Conservation (phyloP, 2,888 invertebrate species). For the Griposia aprilina region DNA sequence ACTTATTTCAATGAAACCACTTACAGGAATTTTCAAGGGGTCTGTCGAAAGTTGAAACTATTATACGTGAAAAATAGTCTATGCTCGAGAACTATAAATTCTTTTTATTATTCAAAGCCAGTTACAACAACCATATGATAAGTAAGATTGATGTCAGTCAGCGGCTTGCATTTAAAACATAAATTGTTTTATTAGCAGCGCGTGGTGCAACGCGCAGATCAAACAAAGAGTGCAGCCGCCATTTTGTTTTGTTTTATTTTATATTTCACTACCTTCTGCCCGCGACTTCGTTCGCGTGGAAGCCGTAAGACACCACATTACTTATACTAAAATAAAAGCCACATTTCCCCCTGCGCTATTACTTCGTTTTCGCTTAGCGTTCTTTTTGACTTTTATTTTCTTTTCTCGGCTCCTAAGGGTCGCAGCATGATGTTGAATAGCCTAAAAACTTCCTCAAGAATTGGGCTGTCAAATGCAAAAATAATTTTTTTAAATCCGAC, state of each 20-base stretch:
- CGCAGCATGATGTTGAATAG: background rate
- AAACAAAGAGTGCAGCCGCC: conserved; percentile 22
- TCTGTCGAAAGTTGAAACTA: no score
- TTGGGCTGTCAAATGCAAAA: background rate
- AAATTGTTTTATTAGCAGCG: conserved; percentile 20
- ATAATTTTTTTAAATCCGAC: background rate
- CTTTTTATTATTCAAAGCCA: background rate
- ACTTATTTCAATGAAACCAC: no score
- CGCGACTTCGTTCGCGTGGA: background rate
- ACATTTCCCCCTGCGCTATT: background rate
- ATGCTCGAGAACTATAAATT: background rate
- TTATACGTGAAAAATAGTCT: no score
- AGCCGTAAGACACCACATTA: background rate
- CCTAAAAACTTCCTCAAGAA: background rate
- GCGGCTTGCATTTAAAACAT: background rate
- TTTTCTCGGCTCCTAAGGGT: background rate
- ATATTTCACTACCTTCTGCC: background rate
- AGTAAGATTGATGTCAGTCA: conserved; percentile 21
- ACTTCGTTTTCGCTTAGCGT: background rate
- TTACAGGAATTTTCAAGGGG: no score
- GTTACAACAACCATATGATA: background rate
- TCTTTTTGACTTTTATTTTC: background rate
- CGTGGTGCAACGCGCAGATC: conserved; percentile 27
- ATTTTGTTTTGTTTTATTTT: conserved; percentile 34
- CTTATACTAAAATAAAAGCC: background rate